Evolutionary conservation across 2,888 invertebrate species (phyloP), one percentile per base, ranked within the genome.

Genomic region (Diachrysia chrysitis): DNA sequence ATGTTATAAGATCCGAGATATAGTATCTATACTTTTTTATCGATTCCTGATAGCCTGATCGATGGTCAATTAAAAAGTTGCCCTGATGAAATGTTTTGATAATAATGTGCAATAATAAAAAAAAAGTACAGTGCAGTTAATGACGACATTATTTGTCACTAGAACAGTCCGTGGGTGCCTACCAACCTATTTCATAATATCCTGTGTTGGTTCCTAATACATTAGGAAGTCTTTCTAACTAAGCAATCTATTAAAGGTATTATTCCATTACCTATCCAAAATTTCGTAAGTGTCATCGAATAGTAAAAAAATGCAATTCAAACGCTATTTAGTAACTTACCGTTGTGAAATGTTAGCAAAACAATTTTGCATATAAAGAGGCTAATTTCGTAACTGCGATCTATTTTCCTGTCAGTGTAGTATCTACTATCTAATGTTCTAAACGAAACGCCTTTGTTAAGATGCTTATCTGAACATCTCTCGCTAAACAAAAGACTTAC

Each of bases 381-480:
- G 2, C 48, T 19, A 63, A 75, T 73, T 69, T 72, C 63, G 76
- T 71, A 66, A 69, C 5, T 7, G 21, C 78, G 66, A 84, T 85
- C 72, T 68, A 82, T 85, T 85, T 83, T 81, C 78, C 75, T 79
- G 77, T 78, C 79, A 76, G 64, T 62, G 64, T 57, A 74, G 67
- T 71, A 75, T 68, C 57, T 69, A 37, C 67, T 56, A 65, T 68
- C 67, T n/a, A n/a, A 64, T 71, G 54, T 73, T 73, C 66, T 70
- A 51, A 69, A 48, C 46, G 48, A 66, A 71, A 66, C 72, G 56
- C 29, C 73, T 66, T 79, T 79, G 75, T 78, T 71, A 58, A 63
- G 78, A 73, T 78, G 37, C 7, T 72, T 78, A 85, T 87, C 85
- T 78, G 61, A 57, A 75, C 78, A 83, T 84, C 83, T 79, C 75